Evolutionary conservation across 2,797 vertebrate genomes (phyloP).

Genomic region (Sphaeramia orbicularis): DNA sequence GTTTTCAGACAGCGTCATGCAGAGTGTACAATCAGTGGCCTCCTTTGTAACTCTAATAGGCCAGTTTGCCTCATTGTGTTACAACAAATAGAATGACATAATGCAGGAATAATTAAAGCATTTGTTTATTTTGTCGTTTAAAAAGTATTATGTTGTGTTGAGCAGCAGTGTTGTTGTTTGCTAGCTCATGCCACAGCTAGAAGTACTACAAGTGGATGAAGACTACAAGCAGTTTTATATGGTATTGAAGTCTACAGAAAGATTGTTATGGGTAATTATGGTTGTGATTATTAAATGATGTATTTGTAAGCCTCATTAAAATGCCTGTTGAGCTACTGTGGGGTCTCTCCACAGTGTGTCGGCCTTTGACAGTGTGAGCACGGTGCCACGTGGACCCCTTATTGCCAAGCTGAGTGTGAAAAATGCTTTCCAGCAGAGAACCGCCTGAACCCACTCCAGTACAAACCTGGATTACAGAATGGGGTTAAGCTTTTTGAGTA

Average conservation of each 20-base stretch:
- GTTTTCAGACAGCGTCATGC: neutral
- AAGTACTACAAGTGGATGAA: neutral
- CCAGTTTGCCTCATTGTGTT: neutral
- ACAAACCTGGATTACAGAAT: constrained; percentile 22
- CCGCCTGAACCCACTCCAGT: constrained; percentile 1
- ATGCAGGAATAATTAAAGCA: too few species aligned
- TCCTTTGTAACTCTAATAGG: too few species aligned
- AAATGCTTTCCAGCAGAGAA: constrained; percentile 37
- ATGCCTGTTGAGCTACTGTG: neutral
- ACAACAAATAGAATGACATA: neutral
- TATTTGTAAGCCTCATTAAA: constrained; percentile 19
- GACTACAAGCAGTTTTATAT: neutral
- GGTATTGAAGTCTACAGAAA: too few species aligned
- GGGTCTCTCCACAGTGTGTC: constrained; percentile 2
- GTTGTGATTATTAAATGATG: neutral
- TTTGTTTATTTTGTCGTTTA: neutral
- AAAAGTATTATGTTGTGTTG: neutral
- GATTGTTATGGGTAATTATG: neutral
- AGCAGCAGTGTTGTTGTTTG: neutral
- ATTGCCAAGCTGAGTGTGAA: constrained; percentile 45
- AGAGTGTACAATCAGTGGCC: too few species aligned
- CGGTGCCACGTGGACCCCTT: constrained; percentile 9
- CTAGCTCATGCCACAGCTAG: neutral
- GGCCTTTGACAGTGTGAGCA: constrained; percentile 14
- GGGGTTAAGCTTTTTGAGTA: constrained; percentile 20